These are phyloP conservation scores for Notothenia rossii DNA, from an alignment of 2,113 vertebrate species.

Conservation along the genomic window DNA sequence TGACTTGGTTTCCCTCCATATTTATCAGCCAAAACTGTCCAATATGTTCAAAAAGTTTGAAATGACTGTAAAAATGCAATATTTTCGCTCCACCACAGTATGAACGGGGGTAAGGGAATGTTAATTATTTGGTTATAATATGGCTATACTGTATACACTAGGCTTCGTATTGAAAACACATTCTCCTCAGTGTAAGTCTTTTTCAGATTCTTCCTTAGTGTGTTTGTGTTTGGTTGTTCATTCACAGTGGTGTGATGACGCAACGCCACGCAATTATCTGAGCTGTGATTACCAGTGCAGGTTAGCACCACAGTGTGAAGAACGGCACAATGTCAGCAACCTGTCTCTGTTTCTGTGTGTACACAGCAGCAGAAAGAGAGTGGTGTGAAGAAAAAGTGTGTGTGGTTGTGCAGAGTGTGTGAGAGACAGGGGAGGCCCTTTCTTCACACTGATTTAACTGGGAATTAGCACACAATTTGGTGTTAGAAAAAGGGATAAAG, in stretches of 20 bases:
- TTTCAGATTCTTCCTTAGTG: background rate
- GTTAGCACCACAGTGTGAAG: slow-evolving; percentile 41
- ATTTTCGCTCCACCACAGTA: background rate
- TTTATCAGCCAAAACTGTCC: background rate
- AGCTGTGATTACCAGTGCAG: slow-evolving; percentile 52
- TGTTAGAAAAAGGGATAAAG: slow-evolving; percentile 5
- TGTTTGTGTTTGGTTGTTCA: slow-evolving; percentile 37
- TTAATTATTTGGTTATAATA: no score
- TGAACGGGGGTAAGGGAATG: no score
- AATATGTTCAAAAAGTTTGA: background rate
- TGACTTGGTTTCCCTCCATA: background rate
- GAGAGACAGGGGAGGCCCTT: slow-evolving; percentile 12
- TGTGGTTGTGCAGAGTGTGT: background rate
- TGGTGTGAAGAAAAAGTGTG: background rate
- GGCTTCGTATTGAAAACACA: background rate
- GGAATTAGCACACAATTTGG: slow-evolving; percentile 7
- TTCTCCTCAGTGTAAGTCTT: background rate
- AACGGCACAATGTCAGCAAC: slow-evolving; percentile 21
- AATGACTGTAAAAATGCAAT: background rate
- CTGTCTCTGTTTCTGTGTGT: slow-evolving; percentile 2
- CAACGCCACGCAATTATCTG: slow-evolving; percentile 49
- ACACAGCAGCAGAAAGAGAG: background rate
- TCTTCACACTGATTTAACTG: background rate
- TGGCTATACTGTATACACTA: no score
- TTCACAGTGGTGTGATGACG: slow-evolving; percentile 50